Conservation (phyloP, 2,113 vertebrate species). For the Psilopogon haemacephalus region DNA sequence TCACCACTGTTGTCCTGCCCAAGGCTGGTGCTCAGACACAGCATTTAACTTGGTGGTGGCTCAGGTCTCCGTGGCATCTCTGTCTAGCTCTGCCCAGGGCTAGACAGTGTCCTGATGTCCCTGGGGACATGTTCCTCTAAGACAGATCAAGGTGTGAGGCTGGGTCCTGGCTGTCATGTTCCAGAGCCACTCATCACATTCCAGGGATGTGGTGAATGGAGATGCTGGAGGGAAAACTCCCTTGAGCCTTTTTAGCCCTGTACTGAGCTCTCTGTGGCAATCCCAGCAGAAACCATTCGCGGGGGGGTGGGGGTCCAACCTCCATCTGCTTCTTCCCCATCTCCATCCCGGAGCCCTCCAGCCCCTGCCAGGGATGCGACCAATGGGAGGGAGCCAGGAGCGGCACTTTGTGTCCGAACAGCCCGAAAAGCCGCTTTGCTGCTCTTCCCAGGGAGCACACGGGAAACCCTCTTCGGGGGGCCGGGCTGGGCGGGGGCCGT, state of each 20-base stretch:
- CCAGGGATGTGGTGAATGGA: not conserved
- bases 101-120: not conserved
- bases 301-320: not conserved
- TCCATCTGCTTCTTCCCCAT: not conserved
- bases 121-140: not conserved
- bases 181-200: not conserved
- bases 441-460: not conserved
- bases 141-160: not conserved
- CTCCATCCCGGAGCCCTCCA: no score
- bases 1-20: no score
- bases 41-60: accelerated
- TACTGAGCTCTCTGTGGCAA: not conserved
- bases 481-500: not conserved
- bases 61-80: not conserved
- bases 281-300: not conserved
- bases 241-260: not conserved
- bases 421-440: not conserved
- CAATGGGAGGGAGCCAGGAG: not conserved
- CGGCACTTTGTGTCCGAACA: not conserved
- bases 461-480: not conserved
- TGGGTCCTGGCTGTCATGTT: not conserved
- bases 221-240: not conserved
- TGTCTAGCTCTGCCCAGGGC: not conserved
- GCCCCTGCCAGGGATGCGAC: not conserved
- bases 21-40: not conserved